Evolutionary conservation across 2,113 vertebrate species (phyloP), one percentile per base, ranked within the genome.

Genomic region (Ivindomyrus marchei): DNA sequence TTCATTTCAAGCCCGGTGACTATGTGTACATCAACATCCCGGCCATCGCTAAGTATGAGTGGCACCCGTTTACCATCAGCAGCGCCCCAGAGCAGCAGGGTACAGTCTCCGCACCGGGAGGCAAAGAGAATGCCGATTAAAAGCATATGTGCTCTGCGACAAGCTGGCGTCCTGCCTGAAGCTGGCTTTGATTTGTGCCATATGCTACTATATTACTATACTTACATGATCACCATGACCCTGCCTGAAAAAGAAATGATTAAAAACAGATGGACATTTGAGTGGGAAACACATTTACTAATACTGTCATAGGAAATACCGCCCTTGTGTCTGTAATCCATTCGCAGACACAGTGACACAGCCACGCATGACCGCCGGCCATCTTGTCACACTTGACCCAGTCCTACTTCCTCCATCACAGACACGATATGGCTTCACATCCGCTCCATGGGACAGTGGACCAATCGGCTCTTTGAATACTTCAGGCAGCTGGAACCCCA

Each of bases 31-130:
- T 99, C 91, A 98, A 98, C 94, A 91, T 98, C 56, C 97, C 98
- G 0, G 95, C 92, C 90, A 97, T 98, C 0, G 97, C 97, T 3
- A 95, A 96, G 93, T 97, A 96, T 0, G 97, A 98, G 93, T 98
- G 98, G 98, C 98, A 98, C 1, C 98, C 98, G 0, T 98, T 99
- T 93, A 98, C 97, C 92, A 97, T 99, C 95, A 98, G 98, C 97
- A 99, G 97, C 0, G 96, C 98, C 0, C 98, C 97, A 0, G 98
- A 99, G 94, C 97, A 98, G 92, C 92, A 95, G 92, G 97, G 97
- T 98, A 93, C 52, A 52, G 70, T n/a, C 19, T 88, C n/a, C 11
- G 27, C 50, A 56, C 11, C 5, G 11, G 27, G 50, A 53, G 85
- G 50, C 15, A 19, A 52, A 45, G 45, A 47, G 31, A 80, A 80